Conservation (phyloP, 1,140 invertebrate species). For the Vanessa atalanta region DNA sequence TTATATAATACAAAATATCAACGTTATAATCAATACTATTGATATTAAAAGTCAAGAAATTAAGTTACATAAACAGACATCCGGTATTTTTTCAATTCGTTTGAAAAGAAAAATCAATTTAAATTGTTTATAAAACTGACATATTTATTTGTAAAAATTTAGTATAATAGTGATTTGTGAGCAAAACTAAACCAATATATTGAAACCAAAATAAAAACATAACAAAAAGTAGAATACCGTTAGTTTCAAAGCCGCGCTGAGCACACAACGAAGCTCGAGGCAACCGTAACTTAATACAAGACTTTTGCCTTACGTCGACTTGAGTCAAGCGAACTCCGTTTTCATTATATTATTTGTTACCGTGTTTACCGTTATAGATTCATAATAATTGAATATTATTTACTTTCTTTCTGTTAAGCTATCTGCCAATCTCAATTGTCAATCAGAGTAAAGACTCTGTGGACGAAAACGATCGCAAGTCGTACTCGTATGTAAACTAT, state of each 20-base stretch:
- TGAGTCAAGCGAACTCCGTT: conserved; percentile 1
- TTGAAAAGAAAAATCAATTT: too few relatives aligned
- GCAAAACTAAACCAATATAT: neutral
- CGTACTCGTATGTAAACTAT: too few relatives aligned
- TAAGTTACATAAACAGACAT: too few relatives aligned
- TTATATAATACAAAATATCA: too few relatives aligned
- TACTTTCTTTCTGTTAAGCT: neutral
- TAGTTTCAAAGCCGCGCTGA: conserved; percentile 5
- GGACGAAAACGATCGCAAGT: too few relatives aligned
- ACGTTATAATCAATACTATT: too few relatives aligned
- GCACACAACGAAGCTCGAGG: conserved; percentile 10
- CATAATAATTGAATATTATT: neutral
- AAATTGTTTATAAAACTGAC: too few relatives aligned
- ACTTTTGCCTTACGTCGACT: conserved; percentile 22
- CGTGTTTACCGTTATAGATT: neutral
- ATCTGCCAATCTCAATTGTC: neutral
- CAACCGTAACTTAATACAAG: conserved; percentile 22
- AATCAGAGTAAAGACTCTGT: too few relatives aligned
- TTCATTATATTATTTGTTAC: conserved; percentile 16
- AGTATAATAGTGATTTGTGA: neutral
- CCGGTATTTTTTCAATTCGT: too few relatives aligned
- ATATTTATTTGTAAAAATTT: too few relatives aligned
- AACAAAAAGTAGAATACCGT: neutral
- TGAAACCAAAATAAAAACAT: neutral
- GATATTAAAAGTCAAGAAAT: too few relatives aligned